A percentile compares a stretch with the other conserved stretches of the same genome.
Evolutionary conservation across 2,113 vertebrate species (phyloP).

Genomic region (Elanus axillaris): DNA sequence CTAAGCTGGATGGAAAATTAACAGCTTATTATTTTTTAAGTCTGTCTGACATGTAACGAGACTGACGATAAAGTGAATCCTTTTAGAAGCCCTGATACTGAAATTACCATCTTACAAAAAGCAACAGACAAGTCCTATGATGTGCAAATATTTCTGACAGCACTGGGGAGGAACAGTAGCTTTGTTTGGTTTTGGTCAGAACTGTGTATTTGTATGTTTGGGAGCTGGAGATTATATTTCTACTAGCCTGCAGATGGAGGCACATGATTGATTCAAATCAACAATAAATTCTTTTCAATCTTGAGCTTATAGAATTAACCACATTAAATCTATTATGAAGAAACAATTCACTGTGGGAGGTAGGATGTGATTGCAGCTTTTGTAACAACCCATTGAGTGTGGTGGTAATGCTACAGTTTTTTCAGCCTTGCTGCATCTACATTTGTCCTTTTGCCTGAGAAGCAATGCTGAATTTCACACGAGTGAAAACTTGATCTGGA

Average conservation of each 20-base stretch:
- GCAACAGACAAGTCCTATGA: rapidly evolving
- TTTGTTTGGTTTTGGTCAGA: background rate
- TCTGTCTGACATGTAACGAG: background rate
- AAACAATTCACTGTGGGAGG: background rate
- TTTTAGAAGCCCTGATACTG: background rate
- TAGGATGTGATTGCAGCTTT: background rate
- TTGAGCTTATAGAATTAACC: constrained; percentile 36
- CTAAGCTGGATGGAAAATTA: background rate
- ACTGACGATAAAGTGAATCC: background rate
- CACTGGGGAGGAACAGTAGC: background rate
- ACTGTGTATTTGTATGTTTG: background rate
- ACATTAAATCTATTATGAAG: constrained; percentile 20
- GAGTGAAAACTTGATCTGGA: background rate
- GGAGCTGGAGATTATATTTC: constrained; percentile 11
- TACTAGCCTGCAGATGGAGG: background rate
- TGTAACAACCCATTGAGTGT: background rate
- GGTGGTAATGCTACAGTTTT: background rate
- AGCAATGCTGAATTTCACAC: background rate
- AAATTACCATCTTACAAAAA: background rate
- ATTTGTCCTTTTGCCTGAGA: background rate
- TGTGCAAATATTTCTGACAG: background rate
- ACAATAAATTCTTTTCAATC: constrained; percentile 28
- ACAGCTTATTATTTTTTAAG: background rate
- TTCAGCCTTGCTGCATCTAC: background rate
- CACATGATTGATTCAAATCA: constrained; percentile 31